Conservation (phyloP, 1,140 invertebrate species). For the Cyphomyrmex costatus region DNA sequence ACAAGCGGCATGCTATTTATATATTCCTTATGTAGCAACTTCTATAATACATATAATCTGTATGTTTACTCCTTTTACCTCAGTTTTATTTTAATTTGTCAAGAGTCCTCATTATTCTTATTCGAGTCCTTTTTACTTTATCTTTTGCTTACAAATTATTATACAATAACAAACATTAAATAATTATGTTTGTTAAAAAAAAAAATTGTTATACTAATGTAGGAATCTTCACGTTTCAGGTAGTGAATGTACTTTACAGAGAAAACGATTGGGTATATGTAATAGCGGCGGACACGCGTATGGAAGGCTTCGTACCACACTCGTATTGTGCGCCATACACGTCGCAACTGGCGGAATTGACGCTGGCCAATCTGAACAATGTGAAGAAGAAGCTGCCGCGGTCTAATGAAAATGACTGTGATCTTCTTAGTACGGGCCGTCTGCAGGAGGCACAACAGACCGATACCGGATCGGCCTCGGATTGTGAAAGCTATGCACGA, state of each 20-base stretch:
- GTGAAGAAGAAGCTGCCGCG: conserved; percentile 95
- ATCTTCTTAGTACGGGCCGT: conserved; percentile 79
- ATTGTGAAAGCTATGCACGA: conserved; percentile 89
- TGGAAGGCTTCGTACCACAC: conserved; percentile 98
- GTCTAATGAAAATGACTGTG: conserved; percentile 84
- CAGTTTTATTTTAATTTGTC: too few species aligned
- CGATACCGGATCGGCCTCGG: conserved; percentile 88
- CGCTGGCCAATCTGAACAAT: conserved; percentile 89
- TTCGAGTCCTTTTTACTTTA: background rate
- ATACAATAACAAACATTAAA: background rate
- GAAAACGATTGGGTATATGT: conserved; percentile 99
- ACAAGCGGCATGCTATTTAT: background rate
- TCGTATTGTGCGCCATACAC: conserved; percentile 96
- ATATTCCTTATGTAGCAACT: background rate
- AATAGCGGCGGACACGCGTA: conserved; percentile 94
- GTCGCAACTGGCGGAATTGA: conserved; percentile 91
- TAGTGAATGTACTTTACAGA: conserved; percentile 96
- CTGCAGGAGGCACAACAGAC: conserved; percentile 86
- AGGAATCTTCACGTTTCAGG: conserved; percentile 83
- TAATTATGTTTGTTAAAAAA: background rate
- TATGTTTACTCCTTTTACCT: too few species aligned
- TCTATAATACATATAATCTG: background rate
- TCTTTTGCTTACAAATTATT: background rate
- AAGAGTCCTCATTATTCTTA: too few species aligned
- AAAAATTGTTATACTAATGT: background rate